phyloP scores from a whole-genome alignment of 2,888 invertebrate species.

The Anthophora plumipes region DNA sequence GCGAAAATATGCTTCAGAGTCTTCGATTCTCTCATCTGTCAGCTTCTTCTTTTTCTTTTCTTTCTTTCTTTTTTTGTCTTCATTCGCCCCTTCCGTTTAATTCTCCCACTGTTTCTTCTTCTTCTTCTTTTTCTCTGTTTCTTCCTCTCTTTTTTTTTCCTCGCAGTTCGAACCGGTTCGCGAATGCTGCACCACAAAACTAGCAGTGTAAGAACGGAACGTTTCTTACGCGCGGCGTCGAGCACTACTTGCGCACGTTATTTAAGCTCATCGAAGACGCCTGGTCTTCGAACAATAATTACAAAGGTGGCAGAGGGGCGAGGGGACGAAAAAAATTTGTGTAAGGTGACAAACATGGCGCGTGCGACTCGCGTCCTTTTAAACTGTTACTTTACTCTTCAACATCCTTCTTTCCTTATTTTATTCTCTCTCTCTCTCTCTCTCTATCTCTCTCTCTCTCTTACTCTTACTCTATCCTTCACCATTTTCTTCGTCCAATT shows the following conservation, averaged over 20 bases:
- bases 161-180: neutral
- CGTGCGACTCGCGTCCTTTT: too few species aligned
- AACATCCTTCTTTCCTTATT: too few species aligned
- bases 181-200: conserved; percentile 16
- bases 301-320: neutral
- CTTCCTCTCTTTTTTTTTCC: neutral
- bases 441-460: too few species aligned
- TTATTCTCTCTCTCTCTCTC: neutral
- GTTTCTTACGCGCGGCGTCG: too few species aligned
- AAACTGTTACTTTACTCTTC: too few species aligned
- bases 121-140: neutral
- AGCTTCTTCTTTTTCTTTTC: neutral
- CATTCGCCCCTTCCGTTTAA: conserved; percentile 55
- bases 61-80: too few species aligned
- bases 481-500: neutral
- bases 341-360: neutral
- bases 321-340: neutral
- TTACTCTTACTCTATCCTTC: too few species aligned
- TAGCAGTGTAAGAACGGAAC: neutral
- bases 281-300: neutral
- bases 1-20: neutral
- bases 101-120: conserved; percentile 32
- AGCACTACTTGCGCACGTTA: neutral
- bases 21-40: neutral
- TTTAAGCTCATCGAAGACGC: conserved; percentile 2